Evolutionary conservation across 2,797 vertebrate genomes (phyloP), one percentile per base, ranked within the genome.

Genomic region (Melanotaenia boesemani): DNA sequence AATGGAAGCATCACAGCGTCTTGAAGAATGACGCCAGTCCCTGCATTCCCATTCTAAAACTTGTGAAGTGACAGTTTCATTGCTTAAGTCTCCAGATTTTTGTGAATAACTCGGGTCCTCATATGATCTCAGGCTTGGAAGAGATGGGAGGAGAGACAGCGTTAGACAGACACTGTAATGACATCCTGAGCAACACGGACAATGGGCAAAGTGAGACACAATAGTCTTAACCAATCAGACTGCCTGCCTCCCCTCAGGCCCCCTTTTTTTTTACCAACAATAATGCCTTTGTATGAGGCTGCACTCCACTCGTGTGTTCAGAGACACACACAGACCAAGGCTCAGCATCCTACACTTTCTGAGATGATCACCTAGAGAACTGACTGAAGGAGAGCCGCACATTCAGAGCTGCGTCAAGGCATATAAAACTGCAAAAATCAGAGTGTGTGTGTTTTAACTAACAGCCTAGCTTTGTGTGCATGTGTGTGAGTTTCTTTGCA

Each of bases 151-250:
- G 34, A 37, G 72, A 68, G 61, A 72, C 63, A 71, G 71, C 70
- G 76, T 74, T 41, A 62, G 58, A 81, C 70, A 82, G 81, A 59
- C 69, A 28, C 86, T 86, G 84, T 85, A 88, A 89, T 87, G 88
- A 91, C 91, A 93, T 92, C 88, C 88, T 87, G 81, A 77, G 84
- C 88, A 90, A 88, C 86, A 86, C 81, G 82, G 85, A 88, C 87
- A 93, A 92, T 84, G 88, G 89, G 66, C 87, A 91, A 92, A 93
- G 89, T 93, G 86, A 89, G 92, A 90, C 90, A 94, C 92, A 95
- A 95, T 93, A 90, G 92, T 92, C 93, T 94, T 94, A 95, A 94
- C 93, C 92, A 95, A 95, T 95, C 93, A 94, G 90, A 92, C 92
- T 81, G 86, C 86, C 90, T 80, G 82, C 92, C 90, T 91, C 85